Evolutionary conservation across 1,140 invertebrate genomes (phyloP), one percentile per base, ranked within the genome.

Genomic region (Eupeodes corollae): DNA sequence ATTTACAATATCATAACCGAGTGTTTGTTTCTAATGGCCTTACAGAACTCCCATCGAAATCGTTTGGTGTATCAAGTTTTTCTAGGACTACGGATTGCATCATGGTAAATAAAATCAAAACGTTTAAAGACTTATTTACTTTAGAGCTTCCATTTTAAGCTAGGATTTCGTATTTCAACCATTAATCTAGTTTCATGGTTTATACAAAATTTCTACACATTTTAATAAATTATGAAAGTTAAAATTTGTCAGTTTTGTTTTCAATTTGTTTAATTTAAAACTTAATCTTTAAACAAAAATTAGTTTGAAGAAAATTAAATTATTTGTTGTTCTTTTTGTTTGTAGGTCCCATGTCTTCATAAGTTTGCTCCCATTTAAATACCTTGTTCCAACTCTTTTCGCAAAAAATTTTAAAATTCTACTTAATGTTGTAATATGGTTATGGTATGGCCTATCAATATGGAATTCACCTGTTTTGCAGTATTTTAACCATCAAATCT

Each of bases 401-500:
- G 59, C 64, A 13, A 67, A 67, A 49, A 63, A 67, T 52, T 67
- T 67, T 31, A 67, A 67, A 56, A 16, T 67, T 37, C 51, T 54
- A 3, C 51, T 67, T 0, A 67, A 67, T 42, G 52, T 67, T 44
- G 39, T 52, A 3, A 61, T 67, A 42, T 67, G 64, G 64, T 37
- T 67, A 3, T 67, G 64, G 64, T 67, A 67, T 44, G 61, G 64
- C 6, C 31, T 67, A 0, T 63, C 59, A 31, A 67, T 67, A 12
- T 67, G 64, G 64, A 67, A 67, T 26, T 67, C 64, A 0, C 64
- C 64, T 2, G 64, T 67, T 14, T 38, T 67, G 37, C 64, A 67
- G 32, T 67, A 64, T 42, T 67, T 64, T 39, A 67, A 67, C 44
- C 64, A 67, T 49, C 63, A 67, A 49, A 67, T 67, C 38, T 67